Evolutionary conservation across 2,797 vertebrate genomes (phyloP).

Genomic region (Macroramphosus scolopax): DNA sequence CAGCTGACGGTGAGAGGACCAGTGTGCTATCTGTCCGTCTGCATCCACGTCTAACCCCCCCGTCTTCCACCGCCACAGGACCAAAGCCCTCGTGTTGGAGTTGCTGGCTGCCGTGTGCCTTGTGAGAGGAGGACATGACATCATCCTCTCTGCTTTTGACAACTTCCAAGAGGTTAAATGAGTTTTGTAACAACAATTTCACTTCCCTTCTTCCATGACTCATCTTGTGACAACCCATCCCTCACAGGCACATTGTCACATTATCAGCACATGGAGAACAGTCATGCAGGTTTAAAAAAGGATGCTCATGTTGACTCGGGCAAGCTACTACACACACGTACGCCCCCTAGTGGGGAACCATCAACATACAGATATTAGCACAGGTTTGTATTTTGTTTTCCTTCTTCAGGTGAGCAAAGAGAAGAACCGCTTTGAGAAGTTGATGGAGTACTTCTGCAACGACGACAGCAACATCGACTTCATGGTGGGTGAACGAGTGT

Average conservation of each 20-base stretch:
- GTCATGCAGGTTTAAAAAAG: slow-evolving; percentile 8
- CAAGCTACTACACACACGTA: no score
- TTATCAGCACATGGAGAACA: slow-evolving; percentile 21
- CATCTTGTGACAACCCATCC: slow-evolving; percentile 20
- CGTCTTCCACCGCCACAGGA: slow-evolving; percentile 70
- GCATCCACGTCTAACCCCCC: slow-evolving; percentile 9
- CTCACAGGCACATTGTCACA: slow-evolving; percentile 16
- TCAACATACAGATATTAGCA: slow-evolving; percentile 18
- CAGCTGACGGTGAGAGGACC: neutral
- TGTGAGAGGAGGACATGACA: slow-evolving; percentile 92
- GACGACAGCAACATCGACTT: slow-evolving; percentile 98
- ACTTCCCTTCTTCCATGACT: slow-evolving; percentile 40
- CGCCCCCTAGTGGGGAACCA: slow-evolving; percentile 13
- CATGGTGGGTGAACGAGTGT: slow-evolving; percentile 81
- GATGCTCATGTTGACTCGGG: no score
- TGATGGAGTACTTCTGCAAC: slow-evolving; percentile 93
- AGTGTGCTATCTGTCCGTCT: slow-evolving; percentile 1
- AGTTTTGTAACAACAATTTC: neutral
- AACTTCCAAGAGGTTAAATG: slow-evolving; percentile 90
- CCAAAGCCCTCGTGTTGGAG: slow-evolving; percentile 93
- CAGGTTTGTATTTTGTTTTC: neutral
- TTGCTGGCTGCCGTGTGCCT: slow-evolving; percentile 92
- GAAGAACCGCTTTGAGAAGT: slow-evolving; percentile 92
- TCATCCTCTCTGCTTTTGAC: slow-evolving; percentile 93
- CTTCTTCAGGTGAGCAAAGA: slow-evolving; percentile 86